phyloP scores from a whole-genome alignment of 2,113 vertebrate genomes.

The Melanotaenia duboulayi region DNA sequence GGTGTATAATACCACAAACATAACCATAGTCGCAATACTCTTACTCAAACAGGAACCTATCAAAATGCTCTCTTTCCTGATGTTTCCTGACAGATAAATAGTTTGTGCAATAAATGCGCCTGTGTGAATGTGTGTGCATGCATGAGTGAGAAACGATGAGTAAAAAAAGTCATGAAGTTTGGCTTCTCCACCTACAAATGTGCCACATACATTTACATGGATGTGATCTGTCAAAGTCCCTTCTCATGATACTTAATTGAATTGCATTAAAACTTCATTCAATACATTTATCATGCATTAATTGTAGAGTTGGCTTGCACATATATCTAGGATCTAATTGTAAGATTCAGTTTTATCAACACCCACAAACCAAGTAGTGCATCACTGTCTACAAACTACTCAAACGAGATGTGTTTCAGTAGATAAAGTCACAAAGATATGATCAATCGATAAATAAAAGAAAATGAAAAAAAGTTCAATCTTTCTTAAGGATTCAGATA shows the following conservation, averaged over 20 bases:
- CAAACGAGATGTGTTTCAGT: neutral
- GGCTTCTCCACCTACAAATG: neutral
- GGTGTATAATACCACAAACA: constrained; percentile 33
- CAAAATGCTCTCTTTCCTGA: constrained; percentile 59
- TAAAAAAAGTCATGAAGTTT: neutral
- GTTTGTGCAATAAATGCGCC: constrained; percentile 8
- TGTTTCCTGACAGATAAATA: constrained; percentile 77
- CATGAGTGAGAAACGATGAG: neutral
- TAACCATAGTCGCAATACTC: constrained; percentile 22
- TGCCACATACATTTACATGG: neutral
- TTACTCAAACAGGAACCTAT: constrained; percentile 61
- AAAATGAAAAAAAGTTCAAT: too few relatives aligned
- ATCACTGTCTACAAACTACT: neutral
- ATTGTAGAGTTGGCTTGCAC: neutral
- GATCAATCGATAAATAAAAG: too few relatives aligned
- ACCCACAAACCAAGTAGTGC: neutral
- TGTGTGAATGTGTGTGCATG: neutral
- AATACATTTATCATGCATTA: neutral
- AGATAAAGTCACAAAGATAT: neutral
- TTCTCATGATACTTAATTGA: neutral
- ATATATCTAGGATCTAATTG: constrained; percentile 19
- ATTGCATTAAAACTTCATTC: neutral
- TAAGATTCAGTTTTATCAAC: neutral
- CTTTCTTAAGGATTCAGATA: constrained; percentile 7
- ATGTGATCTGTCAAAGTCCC: neutral